phyloP scores from a whole-genome alignment of 2,888 invertebrate genomes.

The Steinernema scapterisci region DNA sequence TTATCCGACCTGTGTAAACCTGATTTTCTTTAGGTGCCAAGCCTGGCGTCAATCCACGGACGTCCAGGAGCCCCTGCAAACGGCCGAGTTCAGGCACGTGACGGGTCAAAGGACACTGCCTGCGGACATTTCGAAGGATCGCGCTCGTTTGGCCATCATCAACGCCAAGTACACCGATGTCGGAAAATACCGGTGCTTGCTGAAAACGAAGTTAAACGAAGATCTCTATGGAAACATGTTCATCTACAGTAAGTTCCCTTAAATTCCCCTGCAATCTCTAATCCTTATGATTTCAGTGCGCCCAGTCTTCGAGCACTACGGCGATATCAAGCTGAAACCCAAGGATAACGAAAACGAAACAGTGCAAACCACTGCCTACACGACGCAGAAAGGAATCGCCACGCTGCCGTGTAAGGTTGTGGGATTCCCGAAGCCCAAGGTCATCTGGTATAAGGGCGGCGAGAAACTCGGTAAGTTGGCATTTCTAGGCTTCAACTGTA shows the following conservation, averaged over 20 bases:
- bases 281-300: slow-evolving; percentile 45
- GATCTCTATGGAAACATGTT: slow-evolving; percentile 58
- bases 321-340: slow-evolving; percentile 43
- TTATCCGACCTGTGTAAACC: too few relatives aligned
- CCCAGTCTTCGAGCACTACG: slow-evolving; percentile 56
- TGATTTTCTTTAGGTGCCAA: slow-evolving; percentile 14
- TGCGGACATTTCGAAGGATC: slow-evolving; percentile 42
- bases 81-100: neutral
- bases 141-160: slow-evolving; percentile 51
- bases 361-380: slow-evolving; percentile 13
- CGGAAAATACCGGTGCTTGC: slow-evolving; percentile 59
- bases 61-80: neutral
- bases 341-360: slow-evolving; percentile 40
- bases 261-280: neutral
- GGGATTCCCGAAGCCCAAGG: slow-evolving; percentile 53
- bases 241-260: slow-evolving; percentile 48
- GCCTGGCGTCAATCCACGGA: neutral
- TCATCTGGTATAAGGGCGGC: slow-evolving; percentile 56
- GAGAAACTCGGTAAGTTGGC: slow-evolving; percentile 47
- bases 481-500: slow-evolving; percentile 3
- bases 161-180: slow-evolving; percentile 43
- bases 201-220: slow-evolving; percentile 43
- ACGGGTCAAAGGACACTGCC: neutral
- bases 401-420: slow-evolving; percentile 51
- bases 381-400: slow-evolving; percentile 39